A percentile compares a stretch with the other conserved stretches of the same genome.
These are phyloP conservation scores for Ceratina japonica DNA, from an alignment of 1,140 invertebrate genomes.

Conservation along the genomic window DNA sequence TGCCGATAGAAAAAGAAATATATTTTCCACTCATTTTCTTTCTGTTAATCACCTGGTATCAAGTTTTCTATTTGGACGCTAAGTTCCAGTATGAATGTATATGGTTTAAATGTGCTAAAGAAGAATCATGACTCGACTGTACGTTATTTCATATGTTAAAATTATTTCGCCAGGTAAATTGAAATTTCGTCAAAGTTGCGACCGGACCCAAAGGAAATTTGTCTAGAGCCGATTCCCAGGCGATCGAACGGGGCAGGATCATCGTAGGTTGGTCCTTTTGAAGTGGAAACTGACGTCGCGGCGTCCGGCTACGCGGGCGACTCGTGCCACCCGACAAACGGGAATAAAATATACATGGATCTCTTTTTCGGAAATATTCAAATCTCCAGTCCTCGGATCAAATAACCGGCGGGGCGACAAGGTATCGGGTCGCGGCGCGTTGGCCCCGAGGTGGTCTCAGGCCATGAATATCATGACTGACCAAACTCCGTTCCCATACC, in stretches of 20 bases:
- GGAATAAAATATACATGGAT: slow-evolving; percentile 78
- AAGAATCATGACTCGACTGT: no score
- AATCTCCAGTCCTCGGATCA: slow-evolving; percentile 73
- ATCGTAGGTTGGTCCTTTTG: slow-evolving; percentile 40
- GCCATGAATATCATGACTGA: slow-evolving; percentile 80
- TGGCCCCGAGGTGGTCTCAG: slow-evolving; percentile 75
- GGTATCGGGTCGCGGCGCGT: slow-evolving; percentile 67
- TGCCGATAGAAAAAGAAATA: no score
- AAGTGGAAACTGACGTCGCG: neutral
- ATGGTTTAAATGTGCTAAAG: no score
- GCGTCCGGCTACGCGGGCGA: slow-evolving; percentile 3
- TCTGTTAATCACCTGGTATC: no score
- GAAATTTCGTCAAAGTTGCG: slow-evolving; percentile 8
- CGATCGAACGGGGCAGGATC: neutral
- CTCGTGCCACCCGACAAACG: slow-evolving; percentile 37
- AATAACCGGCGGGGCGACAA: slow-evolving; percentile 70
- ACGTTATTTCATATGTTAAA: no score
- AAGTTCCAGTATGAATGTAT: no score
- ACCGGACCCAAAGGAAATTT: slow-evolving; percentile 7
- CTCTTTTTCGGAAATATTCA: slow-evolving; percentile 77
- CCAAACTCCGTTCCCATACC: slow-evolving; percentile 71
- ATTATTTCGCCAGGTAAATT: neutral
- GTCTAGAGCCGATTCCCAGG: slow-evolving; percentile 17
- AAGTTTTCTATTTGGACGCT: no score
- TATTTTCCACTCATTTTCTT: no score